Base-by-base conservation (phyloP, 2,797 vertebrate species). In the Pipistrellus pipistrellus region DNA sequence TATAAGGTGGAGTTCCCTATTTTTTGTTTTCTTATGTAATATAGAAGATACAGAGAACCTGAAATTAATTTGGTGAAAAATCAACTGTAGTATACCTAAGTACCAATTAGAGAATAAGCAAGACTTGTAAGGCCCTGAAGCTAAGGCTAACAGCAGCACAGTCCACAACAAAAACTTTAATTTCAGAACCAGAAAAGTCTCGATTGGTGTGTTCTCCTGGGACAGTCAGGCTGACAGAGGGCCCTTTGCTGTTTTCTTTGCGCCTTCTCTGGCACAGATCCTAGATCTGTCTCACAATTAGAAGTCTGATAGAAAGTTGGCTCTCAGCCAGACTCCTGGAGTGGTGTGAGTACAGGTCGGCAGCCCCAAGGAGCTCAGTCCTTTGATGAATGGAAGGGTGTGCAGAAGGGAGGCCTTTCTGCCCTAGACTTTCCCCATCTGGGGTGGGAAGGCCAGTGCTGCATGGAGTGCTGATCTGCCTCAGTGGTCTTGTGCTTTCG, bases 1-100 rank as follows among this genome's bases (percentile, higher is more conserved):
- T 97, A 98, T 98, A 98, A 98, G 98, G 98, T 98, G 98, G 98
- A 97, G 97, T 97, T 98, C 96, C 98, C 97, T 95, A 93, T 96
- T 96, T 96, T 92, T 98, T 98, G 94, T 97, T 98, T 97, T 98
- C 96, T 97, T 97, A 96, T 85, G 82, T 95, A 85, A 95, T 98
- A 98, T 90, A 96, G 94, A 97, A 92, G 78, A 97, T 96, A 97
- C 95, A 92, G 85, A 95, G 95, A 97, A 94, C 96, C 97, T 96
- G 82, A 92, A 83, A 97, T 83, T 96, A 32, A 53, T 96, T 89
- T 96, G 95, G 72, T 97, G 88, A 95, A 94, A 94, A 97, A 96
- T 82, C 76, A 95, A 64, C 66, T 23, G 81, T 91, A 62, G 41
- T 83, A 76, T 80, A 85, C 57, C 93, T 88, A 88, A 85, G 91